phyloP scores from a whole-genome alignment of 2,888 invertebrate genomes.

The Rhogogaster chlorosoma region DNA sequence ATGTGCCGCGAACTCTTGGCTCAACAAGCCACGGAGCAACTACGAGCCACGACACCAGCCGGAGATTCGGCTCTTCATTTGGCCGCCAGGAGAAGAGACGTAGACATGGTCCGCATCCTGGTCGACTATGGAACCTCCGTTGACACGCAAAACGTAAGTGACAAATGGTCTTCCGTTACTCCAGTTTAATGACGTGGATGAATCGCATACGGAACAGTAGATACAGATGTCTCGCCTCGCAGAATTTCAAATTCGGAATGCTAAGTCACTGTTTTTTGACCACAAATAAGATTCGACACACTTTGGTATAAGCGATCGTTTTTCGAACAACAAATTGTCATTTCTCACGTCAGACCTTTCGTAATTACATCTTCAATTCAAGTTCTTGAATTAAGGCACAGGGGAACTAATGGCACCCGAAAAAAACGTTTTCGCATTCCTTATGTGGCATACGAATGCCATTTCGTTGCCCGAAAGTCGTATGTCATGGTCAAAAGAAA shows the following conservation, averaged over 20 bases:
- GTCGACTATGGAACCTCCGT: conserved; percentile 96
- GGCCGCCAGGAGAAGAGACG: conserved; percentile 94
- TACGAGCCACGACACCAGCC: conserved; percentile 89
- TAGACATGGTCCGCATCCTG: conserved; percentile 95
- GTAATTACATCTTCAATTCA: neutral
- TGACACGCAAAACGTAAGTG: conserved; percentile 91
- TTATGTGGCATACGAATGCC: neutral
- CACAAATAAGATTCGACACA: neutral
- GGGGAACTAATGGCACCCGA: neutral
- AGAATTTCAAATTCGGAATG: neutral
- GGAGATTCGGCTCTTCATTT: conserved; percentile 97
- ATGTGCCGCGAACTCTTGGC: conserved; percentile 96
- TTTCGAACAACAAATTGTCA: neutral
- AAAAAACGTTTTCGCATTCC: neutral
- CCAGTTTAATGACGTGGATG: neutral
- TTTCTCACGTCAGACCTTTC: neutral
- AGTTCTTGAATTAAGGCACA: neutral
- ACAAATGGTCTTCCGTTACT: neutral
- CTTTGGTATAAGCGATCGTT: neutral
- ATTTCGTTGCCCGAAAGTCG: neutral
- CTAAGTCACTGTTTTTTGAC: neutral
- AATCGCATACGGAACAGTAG: neutral
- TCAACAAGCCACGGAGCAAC: conserved; percentile 92
- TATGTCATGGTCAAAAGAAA: neutral
- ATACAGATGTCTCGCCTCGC: neutral